A percentile compares a stretch with the other conserved stretches of the same genome.
phyloP scores from a whole-genome alignment of 1,140 invertebrate genomes.

The Drosophila rhopaloa region DNA sequence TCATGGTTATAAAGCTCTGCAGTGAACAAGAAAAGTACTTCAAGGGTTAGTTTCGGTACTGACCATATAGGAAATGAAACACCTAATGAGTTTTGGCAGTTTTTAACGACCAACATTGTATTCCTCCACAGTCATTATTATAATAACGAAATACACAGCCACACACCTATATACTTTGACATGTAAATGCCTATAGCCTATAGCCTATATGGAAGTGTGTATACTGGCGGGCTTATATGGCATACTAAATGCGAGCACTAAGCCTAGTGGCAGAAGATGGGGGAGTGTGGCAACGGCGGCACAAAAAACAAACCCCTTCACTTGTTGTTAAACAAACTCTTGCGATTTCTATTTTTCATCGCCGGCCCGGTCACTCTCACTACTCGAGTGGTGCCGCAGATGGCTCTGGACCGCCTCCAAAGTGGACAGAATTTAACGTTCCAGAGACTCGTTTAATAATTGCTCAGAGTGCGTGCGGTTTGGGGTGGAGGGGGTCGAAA shows the following conservation, averaged over 20 bases:
- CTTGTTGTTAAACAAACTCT: constrained; percentile 81
- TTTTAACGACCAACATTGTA: constrained; percentile 51
- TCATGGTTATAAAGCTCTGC: background rate
- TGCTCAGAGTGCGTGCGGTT: constrained; percentile 79
- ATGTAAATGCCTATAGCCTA: constrained; percentile 20
- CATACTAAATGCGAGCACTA: constrained; percentile 53
- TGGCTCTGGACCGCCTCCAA: constrained; percentile 58
- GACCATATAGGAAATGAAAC: constrained; percentile 31
- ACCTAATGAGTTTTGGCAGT: constrained; percentile 54
- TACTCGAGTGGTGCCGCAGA: constrained; percentile 59
- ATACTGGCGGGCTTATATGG: constrained; percentile 23
- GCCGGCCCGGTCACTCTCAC: constrained; percentile 26
- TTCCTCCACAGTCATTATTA: constrained; percentile 50
- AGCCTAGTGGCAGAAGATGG: constrained; percentile 28
- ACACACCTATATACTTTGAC: constrained; percentile 27
- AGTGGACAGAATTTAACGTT: constrained; percentile 83
- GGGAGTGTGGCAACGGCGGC: constrained; percentile 20
- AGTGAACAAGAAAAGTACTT: background rate
- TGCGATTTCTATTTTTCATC: constrained; percentile 78
- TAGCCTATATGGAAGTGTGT: constrained; percentile 6
- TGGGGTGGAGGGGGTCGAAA: constrained; percentile 56
- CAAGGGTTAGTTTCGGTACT: constrained; percentile 23
- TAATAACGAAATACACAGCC: constrained; percentile 44
- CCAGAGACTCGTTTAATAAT: constrained; percentile 83
- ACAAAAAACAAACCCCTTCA: constrained; percentile 79